Evolutionary conservation across 2,888 invertebrate species (phyloP).

Genomic region (Bugula neritina): DNA sequence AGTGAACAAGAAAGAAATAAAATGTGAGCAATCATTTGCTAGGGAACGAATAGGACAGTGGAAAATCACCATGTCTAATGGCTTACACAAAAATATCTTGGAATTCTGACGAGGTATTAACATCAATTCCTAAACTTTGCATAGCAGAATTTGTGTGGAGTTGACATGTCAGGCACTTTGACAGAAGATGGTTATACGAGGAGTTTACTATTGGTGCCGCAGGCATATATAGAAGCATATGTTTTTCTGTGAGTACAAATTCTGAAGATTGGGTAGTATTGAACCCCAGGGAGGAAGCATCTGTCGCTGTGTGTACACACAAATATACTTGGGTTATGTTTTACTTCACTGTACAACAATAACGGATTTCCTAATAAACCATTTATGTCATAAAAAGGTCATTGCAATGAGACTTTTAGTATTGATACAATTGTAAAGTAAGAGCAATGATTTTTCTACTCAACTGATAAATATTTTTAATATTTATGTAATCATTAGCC

Average conservation of each 20-base stretch:
- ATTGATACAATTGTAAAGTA: no score
- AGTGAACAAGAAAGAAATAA: neutral
- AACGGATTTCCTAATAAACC: no score
- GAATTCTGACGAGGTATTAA: neutral
- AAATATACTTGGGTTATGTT: no score
- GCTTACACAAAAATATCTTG: neutral
- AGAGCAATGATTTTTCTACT: no score
- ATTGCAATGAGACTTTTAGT: no score
- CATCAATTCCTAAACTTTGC: neutral
- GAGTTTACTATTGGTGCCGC: neutral
- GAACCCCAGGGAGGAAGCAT: neutral
- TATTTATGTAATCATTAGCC: no score
- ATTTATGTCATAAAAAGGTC: no score
- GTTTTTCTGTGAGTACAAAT: neutral
- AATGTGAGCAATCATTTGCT: neutral
- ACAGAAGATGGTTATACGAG: neutral
- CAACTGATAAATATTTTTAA: no score
- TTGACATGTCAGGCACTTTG: neutral
- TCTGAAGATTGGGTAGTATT: neutral
- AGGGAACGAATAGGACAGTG: no score
- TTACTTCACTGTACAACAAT: no score
- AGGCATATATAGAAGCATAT: slow-evolving; percentile 5
- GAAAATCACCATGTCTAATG: no score
- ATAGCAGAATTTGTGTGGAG: slow-evolving; percentile 1
- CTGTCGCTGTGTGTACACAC: neutral